These are phyloP conservation scores for Brachyhypopomus occidentalis DNA, from an alignment of 2,113 vertebrate species.

Conservation along the genomic window DNA sequence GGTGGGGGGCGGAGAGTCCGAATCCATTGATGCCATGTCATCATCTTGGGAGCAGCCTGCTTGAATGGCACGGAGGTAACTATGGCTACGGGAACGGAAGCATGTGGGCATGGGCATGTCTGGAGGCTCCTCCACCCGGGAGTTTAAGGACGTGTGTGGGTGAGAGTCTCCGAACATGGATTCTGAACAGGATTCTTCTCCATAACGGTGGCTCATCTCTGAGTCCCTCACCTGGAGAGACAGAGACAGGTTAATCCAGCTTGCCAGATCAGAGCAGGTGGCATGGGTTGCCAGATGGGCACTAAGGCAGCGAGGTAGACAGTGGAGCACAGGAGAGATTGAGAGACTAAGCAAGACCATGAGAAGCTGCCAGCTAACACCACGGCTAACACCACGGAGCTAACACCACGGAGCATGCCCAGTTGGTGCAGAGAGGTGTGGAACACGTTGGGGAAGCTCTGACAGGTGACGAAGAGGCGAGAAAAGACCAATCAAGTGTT, in stretches of 20 bases:
- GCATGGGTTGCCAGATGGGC: constrained; percentile 1
- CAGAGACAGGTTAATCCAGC: constrained; percentile 13
- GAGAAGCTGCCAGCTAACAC: neutral
- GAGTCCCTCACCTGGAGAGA: constrained; percentile 81
- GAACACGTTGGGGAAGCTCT: neutral
- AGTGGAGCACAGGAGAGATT: neutral
- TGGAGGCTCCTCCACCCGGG: constrained; percentile 82
- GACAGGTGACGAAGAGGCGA: neutral
- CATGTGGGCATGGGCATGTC: constrained; percentile 92
- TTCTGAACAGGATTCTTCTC: constrained; percentile 83
- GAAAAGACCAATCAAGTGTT: neutral
- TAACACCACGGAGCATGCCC: neutral
- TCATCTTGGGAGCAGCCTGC: constrained; percentile 98
- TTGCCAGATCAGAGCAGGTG: neutral
- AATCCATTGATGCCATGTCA: constrained; percentile 89
- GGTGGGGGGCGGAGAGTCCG: constrained; percentile 87
- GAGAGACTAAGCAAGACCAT: neutral
- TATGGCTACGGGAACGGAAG: constrained; percentile 98
- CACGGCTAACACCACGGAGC: constrained; percentile 4
- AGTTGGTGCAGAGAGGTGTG: neutral
- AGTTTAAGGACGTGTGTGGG: constrained; percentile 73
- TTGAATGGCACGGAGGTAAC: constrained; percentile 99
- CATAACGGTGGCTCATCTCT: constrained; percentile 85
- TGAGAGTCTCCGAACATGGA: constrained; percentile 88
- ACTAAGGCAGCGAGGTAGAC: neutral